Base-by-base conservation (phyloP, 2,797 vertebrate genomes). In the Cetoscarus ocellatus region DNA sequence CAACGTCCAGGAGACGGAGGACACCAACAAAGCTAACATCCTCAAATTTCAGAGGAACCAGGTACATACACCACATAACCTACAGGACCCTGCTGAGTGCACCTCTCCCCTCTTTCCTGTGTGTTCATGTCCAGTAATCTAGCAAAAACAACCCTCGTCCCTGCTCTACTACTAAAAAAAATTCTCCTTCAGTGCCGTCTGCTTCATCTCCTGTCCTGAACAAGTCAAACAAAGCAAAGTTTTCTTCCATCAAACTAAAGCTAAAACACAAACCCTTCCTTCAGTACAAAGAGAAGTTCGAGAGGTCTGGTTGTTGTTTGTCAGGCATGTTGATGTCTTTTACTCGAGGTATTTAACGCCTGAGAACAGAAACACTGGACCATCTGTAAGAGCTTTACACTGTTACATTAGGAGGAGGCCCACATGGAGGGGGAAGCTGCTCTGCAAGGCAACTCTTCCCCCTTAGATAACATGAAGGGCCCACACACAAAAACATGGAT, bases 31-130 rank as follows among this genome's bases (percentile, higher is more conserved):
- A 68, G 93, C 91, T 90, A 97, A 89, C 48, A 42, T 76, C 61
- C 89, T 89, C 79, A 95, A 85, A 82, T 92, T 96, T 64, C 95
- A 95, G 74, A 93, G 91, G 56, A 93, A 73, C 18, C 86, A 97
- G 97, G 97, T 99, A 58, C 27, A n/a, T n/a, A n/a, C n/a, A n/a
- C n/a, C n/a, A n/a, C n/a, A 27, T 18, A 73, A 8, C 27, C 56
- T 5, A 7, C 14, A 17, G 19, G 0, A 18, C 53, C 49, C 44
- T 27, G 35, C 47, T 48, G 39, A 14, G 51, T 13, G 13, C 34
- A 55, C 7, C 45, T 44, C 27, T n/a, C n/a, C n/a, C n/a, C n/a
- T n/a, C n/a, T n/a, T n/a, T n/a, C n/a, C n/a, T n/a, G n/a, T n/a
- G n/a, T 27, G 27, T 27, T 27, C 27, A 27, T 27, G 27, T 27